These are phyloP conservation scores for Ophiodon elongatus DNA, from an alignment of 2,113 vertebrate genomes.

Conservation along the genomic window DNA sequence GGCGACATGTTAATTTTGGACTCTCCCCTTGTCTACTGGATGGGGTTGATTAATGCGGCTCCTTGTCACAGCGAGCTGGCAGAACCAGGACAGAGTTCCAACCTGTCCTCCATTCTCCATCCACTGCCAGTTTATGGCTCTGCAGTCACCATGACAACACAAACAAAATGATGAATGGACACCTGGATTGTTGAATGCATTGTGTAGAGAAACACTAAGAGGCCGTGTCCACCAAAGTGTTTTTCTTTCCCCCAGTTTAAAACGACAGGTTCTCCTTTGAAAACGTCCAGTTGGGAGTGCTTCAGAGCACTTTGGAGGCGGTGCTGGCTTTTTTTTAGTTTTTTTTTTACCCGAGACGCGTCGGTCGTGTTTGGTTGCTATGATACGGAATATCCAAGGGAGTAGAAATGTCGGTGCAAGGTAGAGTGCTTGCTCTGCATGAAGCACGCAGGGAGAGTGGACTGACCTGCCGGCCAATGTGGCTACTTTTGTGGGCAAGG, in stretches of 20 bases:
- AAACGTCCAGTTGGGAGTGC: no score
- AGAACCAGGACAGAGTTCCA: slow-evolving; percentile 75
- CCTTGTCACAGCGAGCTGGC: slow-evolving; percentile 65
- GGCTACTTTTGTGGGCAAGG: no score
- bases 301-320: background rate
- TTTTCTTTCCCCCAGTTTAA: background rate
- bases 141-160: slow-evolving; percentile 21
- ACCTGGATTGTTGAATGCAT: background rate
- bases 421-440: no score
- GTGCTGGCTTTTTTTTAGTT: no score
- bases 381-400: no score
- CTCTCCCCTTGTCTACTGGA: slow-evolving; percentile 65
- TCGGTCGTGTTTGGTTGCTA: no score
- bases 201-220: background rate
- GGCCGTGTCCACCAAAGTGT: background rate
- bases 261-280: no score
- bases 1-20: slow-evolving; percentile 74
- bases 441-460: no score
- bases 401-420: background rate
- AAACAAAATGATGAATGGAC: background rate
- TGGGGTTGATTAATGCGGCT: slow-evolving; percentile 76
- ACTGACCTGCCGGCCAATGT: no score
- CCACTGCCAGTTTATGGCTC: background rate
- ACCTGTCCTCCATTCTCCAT: background rate
- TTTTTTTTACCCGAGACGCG: no score